Percentiles rank a stretch among this genome's conserved stretches.
Evolutionary conservation across 2,113 vertebrate genomes (phyloP).

Genomic region (Esox niger): DNA sequence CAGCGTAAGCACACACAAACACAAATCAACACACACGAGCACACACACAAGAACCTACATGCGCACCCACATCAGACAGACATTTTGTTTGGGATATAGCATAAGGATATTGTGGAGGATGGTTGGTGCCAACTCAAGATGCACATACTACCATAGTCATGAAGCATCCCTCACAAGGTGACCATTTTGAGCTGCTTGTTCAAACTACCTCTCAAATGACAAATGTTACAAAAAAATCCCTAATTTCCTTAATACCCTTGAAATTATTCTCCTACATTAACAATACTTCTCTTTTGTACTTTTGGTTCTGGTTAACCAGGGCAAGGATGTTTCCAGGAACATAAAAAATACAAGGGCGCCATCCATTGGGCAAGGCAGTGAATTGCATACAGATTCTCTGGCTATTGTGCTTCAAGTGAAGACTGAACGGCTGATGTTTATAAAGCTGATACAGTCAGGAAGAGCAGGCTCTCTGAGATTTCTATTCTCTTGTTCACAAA

Average conservation of each 20-base stretch:
- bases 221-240: conserved; percentile 19
- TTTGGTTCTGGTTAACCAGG: conserved; percentile 5
- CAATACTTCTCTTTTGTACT: conserved; percentile 4
- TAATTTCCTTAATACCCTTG: conserved; percentile 16
- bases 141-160: not conserved
- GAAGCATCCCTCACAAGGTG: not conserved
- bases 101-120: not conserved
- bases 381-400: conserved; percentile 49
- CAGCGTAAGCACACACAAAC: conserved; percentile 40
- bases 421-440: not conserved
- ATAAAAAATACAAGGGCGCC: conserved; percentile 39
- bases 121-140: conserved; percentile 13
- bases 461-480: not conserved
- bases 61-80: conserved; percentile 31
- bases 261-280: too few relatives aligned
- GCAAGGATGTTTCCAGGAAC: conserved; percentile 3
- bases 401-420: conserved; percentile 57
- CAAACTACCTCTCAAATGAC: conserved; percentile 19
- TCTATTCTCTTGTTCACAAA: not conserved
- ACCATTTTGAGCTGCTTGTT: conserved; percentile 4
- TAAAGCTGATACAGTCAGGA: conserved; percentile 3
- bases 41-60: conserved; percentile 44
- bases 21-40: conserved; percentile 27
- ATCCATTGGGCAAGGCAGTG: conserved; percentile 59
- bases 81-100: conserved; percentile 21